Percentiles rank a stretch among this genome's conserved stretches.
These are phyloP conservation scores for Vulpes ferrilata DNA, from an alignment of 2,113 vertebrate species.

Conservation along the genomic window DNA sequence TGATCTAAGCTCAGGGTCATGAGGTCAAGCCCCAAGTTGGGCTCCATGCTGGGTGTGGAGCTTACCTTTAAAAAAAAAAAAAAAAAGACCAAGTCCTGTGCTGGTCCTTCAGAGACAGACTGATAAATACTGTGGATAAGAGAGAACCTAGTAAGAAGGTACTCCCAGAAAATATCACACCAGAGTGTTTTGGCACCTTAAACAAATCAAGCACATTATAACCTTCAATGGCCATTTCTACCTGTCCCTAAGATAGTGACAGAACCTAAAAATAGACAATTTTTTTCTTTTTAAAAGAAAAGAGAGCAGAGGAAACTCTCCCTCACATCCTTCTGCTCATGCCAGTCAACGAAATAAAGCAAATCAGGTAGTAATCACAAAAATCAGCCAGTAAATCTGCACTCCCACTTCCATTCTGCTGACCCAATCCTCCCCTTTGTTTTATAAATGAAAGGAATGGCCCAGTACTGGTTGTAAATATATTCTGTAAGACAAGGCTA, in stretches of 20 bases:
- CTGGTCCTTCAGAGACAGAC: neutral
- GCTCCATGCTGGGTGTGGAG: neutral
- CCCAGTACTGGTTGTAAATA: neutral
- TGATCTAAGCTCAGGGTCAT: neutral
- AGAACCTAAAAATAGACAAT: conserved; percentile 35
- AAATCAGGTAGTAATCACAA: conserved; percentile 51
- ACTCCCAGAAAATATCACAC: neutral
- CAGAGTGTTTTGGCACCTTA: neutral
- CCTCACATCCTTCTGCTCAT: neutral
- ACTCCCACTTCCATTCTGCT: neutral
- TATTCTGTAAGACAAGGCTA: neutral
- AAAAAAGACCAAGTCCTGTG: neutral
- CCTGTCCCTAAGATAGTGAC: neutral
- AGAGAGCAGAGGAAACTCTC: neutral
- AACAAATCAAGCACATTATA: conserved; percentile 43
- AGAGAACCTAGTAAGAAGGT: neutral
- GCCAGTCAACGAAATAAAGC: conserved; percentile 57
- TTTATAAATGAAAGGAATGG: conserved; percentile 38
- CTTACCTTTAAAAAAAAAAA: neutral
- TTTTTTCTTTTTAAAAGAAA: neutral
- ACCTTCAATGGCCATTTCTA: neutral
- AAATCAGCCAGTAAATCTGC: conserved; percentile 34
- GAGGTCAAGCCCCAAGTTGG: neutral
- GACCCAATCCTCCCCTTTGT: conserved; percentile 11
- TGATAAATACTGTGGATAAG: neutral